Base-by-base conservation (phyloP, 2,113 vertebrate genomes). In the Monarcha castaneiventris region DNA sequence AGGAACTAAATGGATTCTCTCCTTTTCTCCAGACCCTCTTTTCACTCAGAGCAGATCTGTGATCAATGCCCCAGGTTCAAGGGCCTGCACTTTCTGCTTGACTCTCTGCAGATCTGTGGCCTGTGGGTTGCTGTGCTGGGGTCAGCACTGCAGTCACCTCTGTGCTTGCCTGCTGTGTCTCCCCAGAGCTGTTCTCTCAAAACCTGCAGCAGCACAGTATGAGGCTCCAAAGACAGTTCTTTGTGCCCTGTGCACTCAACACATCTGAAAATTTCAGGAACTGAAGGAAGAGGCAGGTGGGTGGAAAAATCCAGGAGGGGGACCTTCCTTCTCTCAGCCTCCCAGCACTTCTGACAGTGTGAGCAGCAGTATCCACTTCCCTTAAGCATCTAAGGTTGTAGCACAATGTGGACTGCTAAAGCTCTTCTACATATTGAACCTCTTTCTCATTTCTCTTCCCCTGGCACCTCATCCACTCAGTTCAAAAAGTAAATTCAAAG, bases 401-500 rank as follows among this genome's bases (percentile, higher is more conserved):
- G 63, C 46, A 30, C 21, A 20, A 55, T 32, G 35, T 74, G 26
- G n/a, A 46, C 21, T 87, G 59, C 52, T 77, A 27, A 67, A 89
- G 48, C 49, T 91, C 39, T 87, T 58, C 66, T 23, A 51, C 16
- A 6, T 48, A 55, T 3, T 68, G 56, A 77, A 71, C 39, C 29
- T 69, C 84, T 72, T 78, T 69, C 46, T 80, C 26, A 43, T 67
- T 91, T 91, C 61, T 78, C 61, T 91, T 93, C 77, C 64, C 48
- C 19, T 59, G 56, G 39, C 52, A 84, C 56, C 39, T 91, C 44
- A 72, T 63, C 62, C 33, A 10, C 20, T 67, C 69, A 64, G 43
- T 75, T 95, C 58, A 89, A 87, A 93, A 84, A 75, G 48, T 49
- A 84, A 87, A 95, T 82, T 94, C 66, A 84, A 79, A 82, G 81